These are phyloP conservation scores for Coreius guichenoti DNA, from an alignment of 2,797 vertebrate species.

Conservation along the genomic window DNA sequence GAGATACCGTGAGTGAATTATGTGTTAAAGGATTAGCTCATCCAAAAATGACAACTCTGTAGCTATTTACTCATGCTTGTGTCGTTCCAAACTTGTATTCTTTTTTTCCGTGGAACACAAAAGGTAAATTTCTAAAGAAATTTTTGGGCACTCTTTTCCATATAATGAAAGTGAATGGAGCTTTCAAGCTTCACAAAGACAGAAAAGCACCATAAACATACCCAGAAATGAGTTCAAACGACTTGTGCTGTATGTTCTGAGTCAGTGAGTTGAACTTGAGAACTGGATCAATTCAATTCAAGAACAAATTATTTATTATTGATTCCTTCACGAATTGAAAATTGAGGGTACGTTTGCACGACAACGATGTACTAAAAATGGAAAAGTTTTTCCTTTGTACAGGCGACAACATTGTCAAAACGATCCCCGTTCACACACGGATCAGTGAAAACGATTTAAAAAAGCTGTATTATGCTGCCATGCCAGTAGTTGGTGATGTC, in stretches of 20 bases:
- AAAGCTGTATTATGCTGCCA: not conserved
- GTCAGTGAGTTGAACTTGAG: not conserved
- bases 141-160: not conserved
- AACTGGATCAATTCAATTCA: not conserved
- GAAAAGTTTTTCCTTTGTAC: not conserved
- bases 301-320: not conserved
- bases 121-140: not conserved
- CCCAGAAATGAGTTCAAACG: not conserved
- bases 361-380: not conserved
- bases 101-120: not conserved
- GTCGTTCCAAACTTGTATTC: not conserved
- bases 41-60: not conserved
- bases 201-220: not conserved
- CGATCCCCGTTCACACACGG: not conserved
- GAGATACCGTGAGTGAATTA: not conserved
- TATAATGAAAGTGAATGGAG: not conserved
- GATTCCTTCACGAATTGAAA: not conserved
- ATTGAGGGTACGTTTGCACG: not conserved
- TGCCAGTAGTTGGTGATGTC: not conserved
- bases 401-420: not conserved
- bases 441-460: rapidly evolving
- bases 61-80: not conserved
- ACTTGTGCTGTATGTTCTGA: not conserved
- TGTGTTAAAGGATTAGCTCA: not conserved
- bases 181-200: not conserved